phyloP scores from a whole-genome alignment of 2,113 vertebrate species.

The Passer montanus region DNA sequence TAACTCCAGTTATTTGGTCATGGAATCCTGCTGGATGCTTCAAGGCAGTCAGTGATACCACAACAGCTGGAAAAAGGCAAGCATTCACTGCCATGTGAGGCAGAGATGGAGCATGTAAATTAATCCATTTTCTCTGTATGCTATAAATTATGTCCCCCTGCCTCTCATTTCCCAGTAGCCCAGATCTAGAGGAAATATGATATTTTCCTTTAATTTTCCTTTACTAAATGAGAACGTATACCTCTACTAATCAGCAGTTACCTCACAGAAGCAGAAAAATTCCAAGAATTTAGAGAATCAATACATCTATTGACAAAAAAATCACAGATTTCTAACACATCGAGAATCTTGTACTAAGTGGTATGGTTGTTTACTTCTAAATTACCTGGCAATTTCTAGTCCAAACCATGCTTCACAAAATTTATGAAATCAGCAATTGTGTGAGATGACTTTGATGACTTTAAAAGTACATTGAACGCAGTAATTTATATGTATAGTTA shows the following conservation, averaged over 20 bases:
- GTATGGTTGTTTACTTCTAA: neutral
- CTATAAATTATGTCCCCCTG: neutral
- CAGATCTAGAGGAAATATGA: neutral
- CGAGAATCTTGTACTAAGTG: neutral
- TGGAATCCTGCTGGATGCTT: neutral
- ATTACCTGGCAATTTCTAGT: neutral
- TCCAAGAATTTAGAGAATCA: neutral
- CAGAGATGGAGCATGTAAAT: neutral
- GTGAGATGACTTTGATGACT: neutral
- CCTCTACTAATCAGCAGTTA: neutral
- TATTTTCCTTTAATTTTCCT: neutral
- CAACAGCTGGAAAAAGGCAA: neutral
- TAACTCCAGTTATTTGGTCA: neutral
- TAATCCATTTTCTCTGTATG: neutral
- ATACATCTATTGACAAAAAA: neutral
- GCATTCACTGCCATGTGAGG: neutral
- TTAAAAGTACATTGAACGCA: neutral
- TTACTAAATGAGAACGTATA: neutral
- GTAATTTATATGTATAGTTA: neutral
- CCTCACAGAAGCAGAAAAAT: neutral
- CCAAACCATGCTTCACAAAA: neutral
- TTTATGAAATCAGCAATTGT: neutral
- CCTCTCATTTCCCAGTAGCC: neutral
- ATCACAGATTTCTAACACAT: neutral
- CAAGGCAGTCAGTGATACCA: neutral